A percentile compares a stretch with the other conserved stretches of the same genome.
Evolutionary conservation across 2,797 vertebrate genomes (phyloP).

Genomic region (Pantherophis alleghaniensis): DNA sequence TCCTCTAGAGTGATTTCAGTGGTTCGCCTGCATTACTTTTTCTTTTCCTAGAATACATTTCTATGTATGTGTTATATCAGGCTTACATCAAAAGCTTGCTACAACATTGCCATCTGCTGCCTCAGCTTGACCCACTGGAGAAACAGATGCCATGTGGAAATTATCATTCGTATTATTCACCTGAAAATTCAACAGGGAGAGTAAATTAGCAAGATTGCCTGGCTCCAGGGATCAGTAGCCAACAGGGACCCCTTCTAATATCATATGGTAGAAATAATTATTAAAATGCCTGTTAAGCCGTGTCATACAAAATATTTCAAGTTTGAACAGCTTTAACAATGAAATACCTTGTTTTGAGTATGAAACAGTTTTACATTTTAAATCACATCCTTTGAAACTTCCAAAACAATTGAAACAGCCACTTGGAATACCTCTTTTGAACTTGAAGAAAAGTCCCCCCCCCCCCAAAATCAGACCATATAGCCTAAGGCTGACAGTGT

Average conservation of each 20-base stretch:
- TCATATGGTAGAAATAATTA: background rate
- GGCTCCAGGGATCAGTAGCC: background rate
- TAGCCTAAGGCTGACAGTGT: background rate
- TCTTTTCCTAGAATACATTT: background rate
- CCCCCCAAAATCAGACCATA: background rate
- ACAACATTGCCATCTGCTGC: background rate
- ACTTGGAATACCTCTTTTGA: background rate
- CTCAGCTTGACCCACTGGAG: background rate
- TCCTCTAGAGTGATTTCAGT: background rate
- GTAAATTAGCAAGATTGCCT: background rate
- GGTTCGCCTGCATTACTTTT: background rate
- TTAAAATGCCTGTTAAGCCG: background rate
- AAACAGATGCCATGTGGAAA: background rate
- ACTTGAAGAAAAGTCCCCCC: background rate
- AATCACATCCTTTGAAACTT: background rate
- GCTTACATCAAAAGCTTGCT: background rate
- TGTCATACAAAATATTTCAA: background rate
- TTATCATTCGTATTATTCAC: background rate
- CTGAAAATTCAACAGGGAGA: background rate
- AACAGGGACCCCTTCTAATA: background rate
- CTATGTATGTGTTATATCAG: background rate
- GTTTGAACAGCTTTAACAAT: background rate
- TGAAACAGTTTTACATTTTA: background rate
- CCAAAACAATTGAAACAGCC: background rate
- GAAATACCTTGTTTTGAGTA: background rate